Conservation (phyloP, 2,113 vertebrate species). For the Grammomys dolichurus region DNA sequence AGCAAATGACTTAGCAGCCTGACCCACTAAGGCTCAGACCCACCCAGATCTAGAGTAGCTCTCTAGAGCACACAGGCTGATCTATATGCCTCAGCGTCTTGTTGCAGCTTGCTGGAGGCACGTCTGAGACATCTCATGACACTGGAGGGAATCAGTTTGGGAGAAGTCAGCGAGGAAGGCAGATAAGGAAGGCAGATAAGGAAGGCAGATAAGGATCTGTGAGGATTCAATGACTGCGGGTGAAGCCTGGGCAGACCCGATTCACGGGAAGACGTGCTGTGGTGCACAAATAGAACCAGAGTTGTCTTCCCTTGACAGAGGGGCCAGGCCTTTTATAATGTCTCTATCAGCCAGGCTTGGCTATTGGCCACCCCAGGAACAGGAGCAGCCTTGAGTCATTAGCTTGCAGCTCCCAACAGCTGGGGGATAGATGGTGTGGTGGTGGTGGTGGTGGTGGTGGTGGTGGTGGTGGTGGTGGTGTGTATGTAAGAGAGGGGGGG, state of each 20-base stretch:
- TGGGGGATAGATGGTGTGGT: neutral
- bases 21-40: neutral
- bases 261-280: too few relatives aligned
- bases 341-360: neutral
- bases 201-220: neutral
- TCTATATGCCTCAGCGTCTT: neutral
- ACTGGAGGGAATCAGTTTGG: neutral
- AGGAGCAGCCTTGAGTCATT: neutral
- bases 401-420: neutral
- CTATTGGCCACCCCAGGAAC: neutral
- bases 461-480: too few relatives aligned
- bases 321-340: neutral
- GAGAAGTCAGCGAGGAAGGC: neutral
- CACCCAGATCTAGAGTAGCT: rapidly evolving
- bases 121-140: rapidly evolving
- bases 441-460: too few relatives aligned
- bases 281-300: too few relatives aligned
- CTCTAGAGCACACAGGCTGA: neutral
- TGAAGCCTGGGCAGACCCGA: neutral
- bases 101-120: neutral
- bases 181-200: neutral
- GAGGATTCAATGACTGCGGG: neutral
- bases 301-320: neutral
- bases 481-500: too few relatives aligned
- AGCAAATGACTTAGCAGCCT: neutral